Conservation (phyloP, 1,140 invertebrate species). For the Formica exsecta region DNA sequence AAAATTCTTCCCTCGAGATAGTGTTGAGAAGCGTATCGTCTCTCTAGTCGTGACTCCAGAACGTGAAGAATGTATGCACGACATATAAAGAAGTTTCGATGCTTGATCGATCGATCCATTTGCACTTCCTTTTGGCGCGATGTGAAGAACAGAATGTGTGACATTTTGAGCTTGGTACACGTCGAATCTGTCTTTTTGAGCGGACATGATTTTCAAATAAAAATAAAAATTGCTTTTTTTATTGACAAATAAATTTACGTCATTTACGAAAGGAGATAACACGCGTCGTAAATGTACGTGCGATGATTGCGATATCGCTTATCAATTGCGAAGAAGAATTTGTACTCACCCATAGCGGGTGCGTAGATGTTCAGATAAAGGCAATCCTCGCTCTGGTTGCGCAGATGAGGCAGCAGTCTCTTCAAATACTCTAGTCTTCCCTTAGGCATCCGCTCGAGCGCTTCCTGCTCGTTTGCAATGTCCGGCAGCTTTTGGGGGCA, state of each 20-base stretch:
- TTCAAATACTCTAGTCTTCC: slow-evolving; percentile 95
- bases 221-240: background rate
- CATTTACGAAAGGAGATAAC: too few relatives aligned
- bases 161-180: background rate
- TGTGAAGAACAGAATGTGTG: background rate
- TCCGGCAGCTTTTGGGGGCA: slow-evolving; percentile 96
- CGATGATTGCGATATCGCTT: background rate
- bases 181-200: background rate
- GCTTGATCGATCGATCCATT: slow-evolving; percentile 42
- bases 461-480: slow-evolving; percentile 93
- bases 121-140: background rate
- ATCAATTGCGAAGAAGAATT: background rate
- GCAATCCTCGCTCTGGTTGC: slow-evolving; percentile 98
- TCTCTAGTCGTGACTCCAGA: slow-evolving; percentile 29
- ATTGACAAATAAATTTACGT: too few relatives aligned
- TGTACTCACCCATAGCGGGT: slow-evolving; percentile 94
- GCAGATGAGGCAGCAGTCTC: slow-evolving; percentile 93
- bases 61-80: slow-evolving; percentile 6
- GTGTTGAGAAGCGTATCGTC: slow-evolving; percentile 49
- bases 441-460: slow-evolving; percentile 94
- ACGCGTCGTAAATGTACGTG: background rate
- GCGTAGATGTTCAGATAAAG: slow-evolving; percentile 98
- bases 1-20: slow-evolving; percentile 43
- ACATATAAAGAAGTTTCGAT: slow-evolving; percentile 49
- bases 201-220: background rate